Evolutionary conservation across 2,888 invertebrate genomes (phyloP).

Genomic region (Dysmachus trigonus): DNA sequence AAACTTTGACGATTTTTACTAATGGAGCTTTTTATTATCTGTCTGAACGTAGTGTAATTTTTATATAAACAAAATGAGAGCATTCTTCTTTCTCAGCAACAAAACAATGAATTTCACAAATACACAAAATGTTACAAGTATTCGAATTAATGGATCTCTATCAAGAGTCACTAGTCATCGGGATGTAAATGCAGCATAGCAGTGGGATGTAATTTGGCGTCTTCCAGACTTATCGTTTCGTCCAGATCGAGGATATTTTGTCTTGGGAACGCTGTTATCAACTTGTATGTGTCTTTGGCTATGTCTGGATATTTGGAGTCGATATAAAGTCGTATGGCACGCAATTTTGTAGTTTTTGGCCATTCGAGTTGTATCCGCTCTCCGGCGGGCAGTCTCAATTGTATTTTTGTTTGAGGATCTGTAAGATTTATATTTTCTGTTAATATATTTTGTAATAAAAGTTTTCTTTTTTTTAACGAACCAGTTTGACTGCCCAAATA

Average conservation of each 20-base stretch:
- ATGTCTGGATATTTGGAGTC: conserved; percentile 58
- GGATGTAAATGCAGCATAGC: conserved; percentile 62
- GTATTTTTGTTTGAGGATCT: conserved; percentile 49
- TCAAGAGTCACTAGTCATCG: conserved; percentile 53
- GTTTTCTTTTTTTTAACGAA: not conserved
- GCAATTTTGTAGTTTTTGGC: conserved; percentile 61
- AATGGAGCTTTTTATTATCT: not conserved
- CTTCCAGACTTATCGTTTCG: conserved; percentile 58
- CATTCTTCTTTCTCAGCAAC: not conserved
- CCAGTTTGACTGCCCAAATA: conserved; percentile 45
- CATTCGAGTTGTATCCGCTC: conserved; percentile 61
- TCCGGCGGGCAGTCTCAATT: conserved; percentile 49
- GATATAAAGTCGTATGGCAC: conserved; percentile 59
- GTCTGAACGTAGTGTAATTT: not conserved
- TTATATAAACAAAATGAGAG: not conserved
- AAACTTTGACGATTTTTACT: not conserved
- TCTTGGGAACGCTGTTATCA: conserved; percentile 62
- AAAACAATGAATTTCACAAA: not conserved
- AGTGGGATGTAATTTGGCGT: conserved; percentile 61
- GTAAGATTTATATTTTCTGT: not conserved
- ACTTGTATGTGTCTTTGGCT: conserved; percentile 59
- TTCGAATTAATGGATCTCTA: not conserved
- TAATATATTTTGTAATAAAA: too few relatives aligned
- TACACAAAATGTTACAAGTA: not conserved
- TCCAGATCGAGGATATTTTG: conserved; percentile 58